Percentiles rank a stretch among this genome's conserved stretches.
Evolutionary conservation across 2,888 invertebrate genomes (phyloP).

Genomic region (Trissolcus brochymenae): DNA sequence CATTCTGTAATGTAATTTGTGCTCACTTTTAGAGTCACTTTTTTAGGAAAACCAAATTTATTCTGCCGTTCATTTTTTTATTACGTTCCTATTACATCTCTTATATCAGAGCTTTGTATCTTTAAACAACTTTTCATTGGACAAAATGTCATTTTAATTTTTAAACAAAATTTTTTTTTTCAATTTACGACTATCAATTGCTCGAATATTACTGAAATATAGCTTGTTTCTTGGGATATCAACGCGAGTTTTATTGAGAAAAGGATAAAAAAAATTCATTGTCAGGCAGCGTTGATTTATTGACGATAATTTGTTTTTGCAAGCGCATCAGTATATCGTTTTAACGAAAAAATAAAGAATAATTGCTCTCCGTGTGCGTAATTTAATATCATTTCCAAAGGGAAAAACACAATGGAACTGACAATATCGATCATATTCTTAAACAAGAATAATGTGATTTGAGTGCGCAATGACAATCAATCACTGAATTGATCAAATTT

Average conservation of each 20-base stretch:
- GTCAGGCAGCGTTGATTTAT: conserved; percentile 38
- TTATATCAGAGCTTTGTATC: no score
- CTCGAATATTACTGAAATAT: conserved; percentile 13
- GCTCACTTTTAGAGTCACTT: background rate
- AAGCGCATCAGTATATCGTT: conserved; percentile 25
- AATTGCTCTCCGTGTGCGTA: conserved; percentile 11
- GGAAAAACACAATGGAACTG: no score
- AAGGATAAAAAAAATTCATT: conserved; percentile 30
- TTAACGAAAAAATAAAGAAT: conserved; percentile 9
- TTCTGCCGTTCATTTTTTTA: no score
- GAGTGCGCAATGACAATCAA: no score
- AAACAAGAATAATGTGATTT: no score
- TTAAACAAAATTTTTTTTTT: conserved; percentile 3
- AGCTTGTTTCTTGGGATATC: conserved; percentile 26
- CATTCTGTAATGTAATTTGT: background rate
- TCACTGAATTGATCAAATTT: background rate
- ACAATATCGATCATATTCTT: no score
- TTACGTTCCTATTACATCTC: no score
- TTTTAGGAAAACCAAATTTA: no score
- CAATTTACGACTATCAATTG: background rate
- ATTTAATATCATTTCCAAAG: conserved; percentile 9
- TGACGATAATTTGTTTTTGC: conserved; percentile 41
- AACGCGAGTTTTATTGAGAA: conserved; percentile 30
- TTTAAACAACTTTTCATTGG: no score
- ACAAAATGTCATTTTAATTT: background rate